Conservation (phyloP, 2,113 vertebrate genomes). For the Heteronetta atricapilla region DNA sequence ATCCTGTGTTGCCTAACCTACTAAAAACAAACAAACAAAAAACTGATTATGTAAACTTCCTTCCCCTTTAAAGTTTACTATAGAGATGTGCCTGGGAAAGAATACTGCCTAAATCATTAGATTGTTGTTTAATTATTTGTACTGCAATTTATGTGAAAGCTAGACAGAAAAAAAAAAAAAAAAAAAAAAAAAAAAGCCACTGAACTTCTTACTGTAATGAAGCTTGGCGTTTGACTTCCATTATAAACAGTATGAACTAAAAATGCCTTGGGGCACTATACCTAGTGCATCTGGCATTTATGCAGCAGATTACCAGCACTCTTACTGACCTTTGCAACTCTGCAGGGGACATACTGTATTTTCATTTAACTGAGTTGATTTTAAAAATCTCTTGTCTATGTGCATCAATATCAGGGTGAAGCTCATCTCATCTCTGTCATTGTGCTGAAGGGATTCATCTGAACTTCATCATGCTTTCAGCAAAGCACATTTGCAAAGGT, state of each 20-base stretch:
- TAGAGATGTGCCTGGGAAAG: background rate
- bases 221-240: conserved; percentile 64
- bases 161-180: conserved; percentile 10
- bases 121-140: conserved; percentile 34
- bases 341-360: conserved; percentile 56
- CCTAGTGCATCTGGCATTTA: conserved; percentile 59
- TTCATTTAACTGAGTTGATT: conserved; percentile 62
- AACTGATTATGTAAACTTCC: background rate
- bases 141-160: conserved; percentile 29
- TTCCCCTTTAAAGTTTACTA: background rate
- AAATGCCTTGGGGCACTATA: conserved; percentile 47
- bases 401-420: conserved; percentile 44
- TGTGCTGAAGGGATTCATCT: conserved; percentile 53
- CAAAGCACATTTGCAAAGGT: conserved; percentile 44
- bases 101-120: background rate
- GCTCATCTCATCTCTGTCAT: conserved; percentile 3
- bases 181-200: background rate
- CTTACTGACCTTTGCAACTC: conserved; percentile 70
- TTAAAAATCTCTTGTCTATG: conserved; percentile 60
- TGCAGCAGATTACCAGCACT: conserved; percentile 62
- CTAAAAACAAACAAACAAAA: background rate
- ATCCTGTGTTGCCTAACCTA: background rate
- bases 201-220: conserved; percentile 62
- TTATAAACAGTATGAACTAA: conserved; percentile 59
- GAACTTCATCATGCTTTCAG: conserved; percentile 11